A percentile compares a stretch with the other conserved stretches of the same genome.
phyloP scores from a whole-genome alignment of 2,797 vertebrate genomes.

The Neomorphus geoffroyi region DNA sequence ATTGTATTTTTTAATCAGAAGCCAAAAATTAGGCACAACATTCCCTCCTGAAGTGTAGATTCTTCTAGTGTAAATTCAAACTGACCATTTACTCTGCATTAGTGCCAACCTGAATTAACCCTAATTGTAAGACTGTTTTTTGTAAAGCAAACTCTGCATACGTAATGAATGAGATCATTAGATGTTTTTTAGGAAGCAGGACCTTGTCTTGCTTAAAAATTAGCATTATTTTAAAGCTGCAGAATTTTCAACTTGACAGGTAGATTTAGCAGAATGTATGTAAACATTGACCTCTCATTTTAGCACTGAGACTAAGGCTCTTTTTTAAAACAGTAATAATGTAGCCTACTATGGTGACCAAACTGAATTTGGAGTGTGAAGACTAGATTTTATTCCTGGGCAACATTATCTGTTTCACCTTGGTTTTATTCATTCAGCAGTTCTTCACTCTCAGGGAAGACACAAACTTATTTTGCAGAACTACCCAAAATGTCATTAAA shows the following conservation, averaged over 20 bases:
- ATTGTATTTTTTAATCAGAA: neutral
- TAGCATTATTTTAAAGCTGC: constrained; percentile 26
- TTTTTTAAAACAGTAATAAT: neutral
- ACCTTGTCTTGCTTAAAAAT: constrained; percentile 60
- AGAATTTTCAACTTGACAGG: constrained; percentile 50
- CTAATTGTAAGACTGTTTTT: neutral
- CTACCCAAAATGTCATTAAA: neutral
- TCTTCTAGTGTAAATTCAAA: neutral
- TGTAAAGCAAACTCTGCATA: neutral
- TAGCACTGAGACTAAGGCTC: neutral
- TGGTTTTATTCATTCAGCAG: neutral
- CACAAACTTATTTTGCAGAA: neutral
- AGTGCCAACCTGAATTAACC: neutral
- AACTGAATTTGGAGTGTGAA: neutral
- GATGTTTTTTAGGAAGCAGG: constrained; percentile 47
- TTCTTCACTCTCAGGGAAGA: neutral
- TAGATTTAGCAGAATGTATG: neutral
- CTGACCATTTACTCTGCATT: neutral
- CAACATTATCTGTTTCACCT: neutral
- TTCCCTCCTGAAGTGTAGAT: neutral
- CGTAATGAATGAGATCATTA: constrained; percentile 37
- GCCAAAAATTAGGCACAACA: neutral
- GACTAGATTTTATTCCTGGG: neutral
- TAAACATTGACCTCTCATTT: neutral
- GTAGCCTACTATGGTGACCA: neutral